Evolutionary conservation across 2,797 vertebrate species (phyloP), one percentile per base, ranked within the genome.

Genomic region (Hyperoplus immaculatus): DNA sequence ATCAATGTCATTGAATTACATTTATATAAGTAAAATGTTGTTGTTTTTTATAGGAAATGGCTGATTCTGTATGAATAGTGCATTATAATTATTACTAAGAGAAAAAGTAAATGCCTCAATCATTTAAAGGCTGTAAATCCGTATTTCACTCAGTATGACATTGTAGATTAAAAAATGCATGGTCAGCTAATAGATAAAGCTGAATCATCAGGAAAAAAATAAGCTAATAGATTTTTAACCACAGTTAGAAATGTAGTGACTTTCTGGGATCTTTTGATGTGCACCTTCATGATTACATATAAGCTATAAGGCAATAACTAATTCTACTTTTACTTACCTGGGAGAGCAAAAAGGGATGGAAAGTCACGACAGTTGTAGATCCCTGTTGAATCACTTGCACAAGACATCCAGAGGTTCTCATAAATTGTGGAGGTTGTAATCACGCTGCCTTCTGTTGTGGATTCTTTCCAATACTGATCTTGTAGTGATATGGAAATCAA

Each of bases 361-460:
- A 97, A 98, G 10, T 97, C 94, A 14, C 96, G 84, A 84, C 97
- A 98, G 94, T 96, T 96, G 76, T 93, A 96, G 64, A 95, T 89
- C 14, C 96, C 97, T 0, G 96, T 88, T 45, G 97, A 97, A 79
- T 98, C 97, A 29, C 94, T 96, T 1, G 97, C 97, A 86, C 97
- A 98, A 75, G 96, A 97, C 90, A 96, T 95, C 97, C 97, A 98
- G 16, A 98, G 95, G 89, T 98, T 98, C 88, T 97, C 97, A 74
- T 96, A 98, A 88, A 98, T 83, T 54, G 95, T 94, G 59, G 96
- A 97, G 50, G 97, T 97, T 75, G 94, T 92, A 82, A 98, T 97
- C 10, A 97, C 96, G 6, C 91, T 97, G 54, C 96, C 97, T 0
- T 97, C 95, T 46, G 94, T 84, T 4, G 95, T 93, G 55, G 97